Evolutionary conservation across 2,113 vertebrate genomes (phyloP), one percentile per base, ranked within the genome.

Genomic region (Gorilla gorilla): DNA sequence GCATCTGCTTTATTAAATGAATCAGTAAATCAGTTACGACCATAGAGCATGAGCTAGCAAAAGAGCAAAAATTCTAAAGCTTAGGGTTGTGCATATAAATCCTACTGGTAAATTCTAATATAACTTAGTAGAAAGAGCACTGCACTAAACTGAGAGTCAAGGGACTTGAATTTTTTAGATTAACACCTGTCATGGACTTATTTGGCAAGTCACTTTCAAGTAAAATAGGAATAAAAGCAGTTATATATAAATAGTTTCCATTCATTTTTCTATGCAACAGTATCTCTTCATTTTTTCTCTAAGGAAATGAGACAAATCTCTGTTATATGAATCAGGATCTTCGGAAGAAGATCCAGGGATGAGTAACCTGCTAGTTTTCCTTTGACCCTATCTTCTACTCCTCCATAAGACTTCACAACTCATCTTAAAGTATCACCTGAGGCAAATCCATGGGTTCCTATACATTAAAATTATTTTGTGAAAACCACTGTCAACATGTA

Each of bases 1-100:
- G 87, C 93, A 98, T 98, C 94, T 98, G 97, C 81, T 98, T 98
- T 98, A 97, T 96, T 98, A 93, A 98, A 98, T 98, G 98, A 99
- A 98, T 98, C 97, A 98, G 97, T 98, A 98, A 98, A 98, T 98
- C 97, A 98, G 85, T 98, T 98, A 98, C 45, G 66, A 93, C 8
- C 88, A 86, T 6, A 96, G 72, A 97, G 64, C 84, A 96, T 93
- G 70, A 89, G 45, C 76, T 89, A 80, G 35, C 6, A 97, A 96
- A 93, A 88, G 43, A 76, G 30, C 97, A 80, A 92, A 95, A 97
- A 97, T 76, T 89, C 45, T 88, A 92, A 96, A 88, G 55, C 40
- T 89, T 80, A 70, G 40, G 76, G 64, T 93, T 2, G 0, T 95
- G 61, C 40, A 84, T 78, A 72, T 94, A 38, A 97, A 97, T 97